A percentile compares a stretch with the other conserved stretches of the same genome.
These are phyloP conservation scores for Germaria angustata DNA, from an alignment of 2,888 invertebrate species.

Conservation along the genomic window DNA sequence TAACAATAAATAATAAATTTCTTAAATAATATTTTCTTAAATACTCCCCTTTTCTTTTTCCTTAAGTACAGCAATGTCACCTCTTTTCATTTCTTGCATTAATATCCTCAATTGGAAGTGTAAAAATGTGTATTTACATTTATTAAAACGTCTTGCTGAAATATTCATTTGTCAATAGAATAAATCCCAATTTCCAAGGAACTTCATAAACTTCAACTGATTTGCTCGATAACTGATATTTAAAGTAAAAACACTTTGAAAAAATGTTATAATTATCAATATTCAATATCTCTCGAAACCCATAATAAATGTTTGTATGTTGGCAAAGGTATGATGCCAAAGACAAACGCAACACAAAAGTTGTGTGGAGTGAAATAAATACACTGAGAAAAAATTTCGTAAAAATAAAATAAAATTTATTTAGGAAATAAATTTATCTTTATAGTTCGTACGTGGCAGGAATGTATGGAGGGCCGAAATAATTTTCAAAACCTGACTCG, in stretches of 20 bases:
- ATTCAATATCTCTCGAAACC: slow-evolving; percentile 76
- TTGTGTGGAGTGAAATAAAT: slow-evolving; percentile 20
- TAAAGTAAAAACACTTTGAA: slow-evolving; percentile 50
- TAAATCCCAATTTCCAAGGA: slow-evolving; percentile 29
- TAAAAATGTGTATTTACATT: neutral
- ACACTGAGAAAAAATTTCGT: slow-evolving; percentile 69
- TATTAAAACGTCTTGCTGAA: slow-evolving; percentile 14
- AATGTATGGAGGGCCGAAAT: too few species aligned
- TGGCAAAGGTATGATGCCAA: neutral
- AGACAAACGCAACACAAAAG: slow-evolving; percentile 6
- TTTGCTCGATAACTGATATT: slow-evolving; percentile 45
- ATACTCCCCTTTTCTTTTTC: too few species aligned
- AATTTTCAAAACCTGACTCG: too few species aligned
- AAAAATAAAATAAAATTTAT: neutral
- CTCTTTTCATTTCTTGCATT: too few species aligned
- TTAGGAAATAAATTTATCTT: neutral
- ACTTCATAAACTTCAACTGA: slow-evolving; percentile 47
- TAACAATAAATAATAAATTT: too few species aligned
- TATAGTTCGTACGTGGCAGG: too few species aligned
- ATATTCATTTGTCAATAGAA: slow-evolving; percentile 36
- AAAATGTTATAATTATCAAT: slow-evolving; percentile 77
- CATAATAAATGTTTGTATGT: slow-evolving; percentile 10
- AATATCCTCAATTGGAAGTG: neutral
- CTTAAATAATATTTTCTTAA: too few species aligned
- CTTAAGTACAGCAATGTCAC: too few species aligned